Evolutionary conservation across 2,797 vertebrate species (phyloP).

Genomic region (Tinamus major): DNA sequence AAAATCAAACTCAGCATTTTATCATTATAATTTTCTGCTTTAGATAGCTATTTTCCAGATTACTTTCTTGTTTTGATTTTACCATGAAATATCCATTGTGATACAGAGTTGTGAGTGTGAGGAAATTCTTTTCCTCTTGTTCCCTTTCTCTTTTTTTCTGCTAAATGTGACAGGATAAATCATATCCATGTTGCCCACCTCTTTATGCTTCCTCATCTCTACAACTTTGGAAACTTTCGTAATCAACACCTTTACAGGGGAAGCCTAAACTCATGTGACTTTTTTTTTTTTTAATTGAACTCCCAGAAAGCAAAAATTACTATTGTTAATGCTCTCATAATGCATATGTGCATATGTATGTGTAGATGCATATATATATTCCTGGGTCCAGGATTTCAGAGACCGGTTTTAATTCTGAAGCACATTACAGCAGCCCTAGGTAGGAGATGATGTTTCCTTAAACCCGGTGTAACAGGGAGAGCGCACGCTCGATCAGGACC

Average conservation of each 20-base stretch:
- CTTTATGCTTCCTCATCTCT: neutral
- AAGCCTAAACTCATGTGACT: neutral
- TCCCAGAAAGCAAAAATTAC: neutral
- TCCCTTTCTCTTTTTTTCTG: neutral
- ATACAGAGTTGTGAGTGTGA: neutral
- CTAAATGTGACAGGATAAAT: neutral
- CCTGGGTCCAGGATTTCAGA: neutral
- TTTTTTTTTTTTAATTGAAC: neutral
- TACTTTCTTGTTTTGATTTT: constrained; percentile 14
- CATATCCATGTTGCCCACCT: neutral
- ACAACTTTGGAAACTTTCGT: neutral
- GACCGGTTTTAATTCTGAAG: too few species aligned
- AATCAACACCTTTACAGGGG: neutral
- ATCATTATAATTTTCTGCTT: neutral
- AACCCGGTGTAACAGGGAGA: neutral
- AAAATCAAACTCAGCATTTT: neutral
- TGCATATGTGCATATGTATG: too few species aligned
- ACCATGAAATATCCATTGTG: neutral
- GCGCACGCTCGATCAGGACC: too few species aligned
- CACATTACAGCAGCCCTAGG: neutral
- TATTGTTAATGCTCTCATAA: neutral
- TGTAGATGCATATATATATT: neutral
- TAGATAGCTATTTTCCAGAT: neutral
- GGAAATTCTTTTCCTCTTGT: neutral
- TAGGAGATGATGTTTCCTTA: neutral